A percentile compares a stretch with the other conserved stretches of the same genome.
phyloP scores from a whole-genome alignment of 2,888 invertebrate species.

The Rhabditophanes sp. region DNA sequence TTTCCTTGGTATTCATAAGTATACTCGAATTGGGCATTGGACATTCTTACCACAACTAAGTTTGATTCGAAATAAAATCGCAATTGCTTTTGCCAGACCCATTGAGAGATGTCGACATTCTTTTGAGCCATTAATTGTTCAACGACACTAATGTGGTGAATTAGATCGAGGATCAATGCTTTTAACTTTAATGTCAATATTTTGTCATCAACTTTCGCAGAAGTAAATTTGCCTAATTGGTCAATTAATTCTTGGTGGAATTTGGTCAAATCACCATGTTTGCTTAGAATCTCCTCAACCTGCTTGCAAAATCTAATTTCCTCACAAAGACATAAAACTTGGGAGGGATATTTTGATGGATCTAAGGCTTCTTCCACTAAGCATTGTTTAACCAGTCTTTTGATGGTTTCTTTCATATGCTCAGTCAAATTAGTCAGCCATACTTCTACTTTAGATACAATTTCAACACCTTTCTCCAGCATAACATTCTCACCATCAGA shows the following conservation, averaged over 20 bases:
- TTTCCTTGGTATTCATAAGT: slow-evolving; percentile 97
- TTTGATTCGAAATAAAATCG: slow-evolving; percentile 47
- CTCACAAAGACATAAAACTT: slow-evolving; percentile 65
- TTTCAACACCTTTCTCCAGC: slow-evolving; percentile 56
- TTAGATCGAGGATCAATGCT: slow-evolving; percentile 75
- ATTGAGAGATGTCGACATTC: slow-evolving; percentile 46
- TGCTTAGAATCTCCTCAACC: slow-evolving; percentile 61
- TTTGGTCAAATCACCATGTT: slow-evolving; percentile 20
- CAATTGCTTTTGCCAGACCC: slow-evolving; percentile 88
- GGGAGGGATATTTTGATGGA: slow-evolving; percentile 55
- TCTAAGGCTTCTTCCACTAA: slow-evolving; percentile 13
- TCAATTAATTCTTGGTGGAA: slow-evolving; percentile 44
- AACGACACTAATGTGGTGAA: slow-evolving; percentile 71
- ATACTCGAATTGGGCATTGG: slow-evolving; percentile 79
- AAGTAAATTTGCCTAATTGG: slow-evolving; percentile 48
- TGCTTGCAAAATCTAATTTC: slow-evolving; percentile 68
- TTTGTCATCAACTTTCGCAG: slow-evolving; percentile 47
- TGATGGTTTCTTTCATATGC: slow-evolving; percentile 65
- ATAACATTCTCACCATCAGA: slow-evolving; percentile 52
- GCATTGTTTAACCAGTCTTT: slow-evolving; percentile 49
- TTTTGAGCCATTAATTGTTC: slow-evolving; percentile 57
- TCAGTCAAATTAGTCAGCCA: slow-evolving; percentile 64
- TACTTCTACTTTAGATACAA: slow-evolving; percentile 64
- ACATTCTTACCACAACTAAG: slow-evolving; percentile 64
- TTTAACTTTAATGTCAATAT: slow-evolving; percentile 70